phyloP scores from a whole-genome alignment of 2,797 vertebrate species.

The Epinephelus awoara region DNA sequence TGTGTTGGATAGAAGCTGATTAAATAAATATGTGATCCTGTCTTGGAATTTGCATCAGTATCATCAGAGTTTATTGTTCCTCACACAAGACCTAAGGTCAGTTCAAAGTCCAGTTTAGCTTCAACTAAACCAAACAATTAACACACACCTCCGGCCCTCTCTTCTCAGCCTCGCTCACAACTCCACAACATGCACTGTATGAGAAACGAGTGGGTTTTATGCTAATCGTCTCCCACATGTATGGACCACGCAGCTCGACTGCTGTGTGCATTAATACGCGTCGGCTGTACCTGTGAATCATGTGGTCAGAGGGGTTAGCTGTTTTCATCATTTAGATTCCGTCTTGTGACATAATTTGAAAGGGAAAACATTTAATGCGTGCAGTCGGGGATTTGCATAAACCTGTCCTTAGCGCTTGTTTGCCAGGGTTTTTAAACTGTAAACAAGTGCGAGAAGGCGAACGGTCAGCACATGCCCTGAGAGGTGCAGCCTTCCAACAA shows the following conservation, averaged over 20 bases:
- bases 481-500: constrained; percentile 31
- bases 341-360: constrained; percentile 48
- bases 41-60: too few species aligned
- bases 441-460: constrained; percentile 25
- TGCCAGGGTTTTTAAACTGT: constrained; percentile 15
- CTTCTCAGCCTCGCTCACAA: constrained; percentile 39
- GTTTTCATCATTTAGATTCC: constrained; percentile 49
- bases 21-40: too few species aligned
- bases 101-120: not conserved
- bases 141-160: constrained; percentile 13
- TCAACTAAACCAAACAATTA: constrained; percentile 2
- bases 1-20: too few species aligned
- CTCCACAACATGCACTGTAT: constrained; percentile 54
- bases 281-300: constrained; percentile 39
- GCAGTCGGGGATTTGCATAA: constrained; percentile 6
- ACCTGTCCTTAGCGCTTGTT: constrained; percentile 2
- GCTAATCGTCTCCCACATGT: constrained; percentile 74
- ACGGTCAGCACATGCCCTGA: constrained; percentile 28
- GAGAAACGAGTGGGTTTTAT: constrained; percentile 74
- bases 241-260: constrained; percentile 58
- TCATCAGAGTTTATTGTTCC: too few species aligned
- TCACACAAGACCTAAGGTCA: not conserved
- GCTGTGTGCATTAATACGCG: constrained; percentile 1
- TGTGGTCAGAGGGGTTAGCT: constrained; percentile 31
- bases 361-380: not conserved